phyloP scores from a whole-genome alignment of 1,140 invertebrate species.

The Lucilia cuprina region DNA sequence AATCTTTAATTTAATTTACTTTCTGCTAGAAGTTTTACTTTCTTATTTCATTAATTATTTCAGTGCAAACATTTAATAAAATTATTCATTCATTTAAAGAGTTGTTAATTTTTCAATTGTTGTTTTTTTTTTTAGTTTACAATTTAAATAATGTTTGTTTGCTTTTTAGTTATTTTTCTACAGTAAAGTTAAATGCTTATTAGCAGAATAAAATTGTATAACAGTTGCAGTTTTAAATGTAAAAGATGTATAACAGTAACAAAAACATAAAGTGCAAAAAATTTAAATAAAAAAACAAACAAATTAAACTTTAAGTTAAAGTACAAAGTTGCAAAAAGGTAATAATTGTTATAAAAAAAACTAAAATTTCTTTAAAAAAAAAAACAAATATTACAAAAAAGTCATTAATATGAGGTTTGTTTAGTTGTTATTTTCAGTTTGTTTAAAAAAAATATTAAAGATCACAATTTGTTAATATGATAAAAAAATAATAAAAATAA shows the following conservation, averaged over 20 bases:
- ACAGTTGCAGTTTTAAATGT: background rate
- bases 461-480: constrained; percentile 9
- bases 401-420: constrained; percentile 5
- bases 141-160: background rate
- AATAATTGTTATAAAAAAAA: background rate
- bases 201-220: background rate
- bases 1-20: background rate
- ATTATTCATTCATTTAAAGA: background rate
- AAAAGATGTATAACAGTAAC: background rate
- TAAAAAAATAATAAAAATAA: background rate
- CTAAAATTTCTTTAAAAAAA: background rate
- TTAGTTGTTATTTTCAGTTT: background rate
- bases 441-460: background rate
- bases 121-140: background rate
- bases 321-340: background rate
- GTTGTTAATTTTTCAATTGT: background rate
- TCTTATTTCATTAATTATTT: background rate
- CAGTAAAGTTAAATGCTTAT: background rate
- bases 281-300: background rate
- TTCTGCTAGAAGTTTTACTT: background rate
- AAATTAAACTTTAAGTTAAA: background rate
- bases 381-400: background rate
- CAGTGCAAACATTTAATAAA: background rate
- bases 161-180: background rate
- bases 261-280: background rate